phyloP scores from a whole-genome alignment of 2,113 vertebrate species.

The Daboia siamensis region DNA sequence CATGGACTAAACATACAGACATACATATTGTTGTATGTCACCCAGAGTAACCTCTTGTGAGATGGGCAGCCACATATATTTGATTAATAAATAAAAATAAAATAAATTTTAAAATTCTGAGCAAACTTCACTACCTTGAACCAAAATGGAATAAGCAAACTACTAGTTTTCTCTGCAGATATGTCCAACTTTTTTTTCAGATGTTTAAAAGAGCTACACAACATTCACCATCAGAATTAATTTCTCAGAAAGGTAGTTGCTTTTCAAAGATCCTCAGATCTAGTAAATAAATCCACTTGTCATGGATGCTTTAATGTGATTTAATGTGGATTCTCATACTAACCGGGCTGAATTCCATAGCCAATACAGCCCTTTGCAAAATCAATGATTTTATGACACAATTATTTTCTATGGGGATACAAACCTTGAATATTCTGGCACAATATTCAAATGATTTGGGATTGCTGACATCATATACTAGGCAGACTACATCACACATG shows the following conservation, averaged over 20 bases:
- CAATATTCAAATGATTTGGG: constrained; percentile 95
- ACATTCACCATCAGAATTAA: not conserved
- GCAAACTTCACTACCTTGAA: not conserved
- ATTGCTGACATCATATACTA: constrained; percentile 92
- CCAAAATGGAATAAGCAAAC: constrained; percentile 5
- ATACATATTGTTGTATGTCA: not conserved
- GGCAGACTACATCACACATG: constrained; percentile 89
- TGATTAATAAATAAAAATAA: not conserved
- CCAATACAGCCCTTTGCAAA: not conserved
- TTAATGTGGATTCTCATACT: not conserved
- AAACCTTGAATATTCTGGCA: constrained; percentile 94
- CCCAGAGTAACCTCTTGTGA: not conserved
- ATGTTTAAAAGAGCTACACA: not conserved
- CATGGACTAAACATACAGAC: not conserved
- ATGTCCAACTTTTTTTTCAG: not conserved
- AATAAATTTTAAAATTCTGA: not conserved
- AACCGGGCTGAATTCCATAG: not conserved
- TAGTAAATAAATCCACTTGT: not conserved
- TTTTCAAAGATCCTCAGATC: not conserved
- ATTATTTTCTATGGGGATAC: constrained; percentile 38
- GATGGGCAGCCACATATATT: not conserved
- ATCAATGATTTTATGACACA: not conserved
- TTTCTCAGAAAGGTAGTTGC: not conserved
- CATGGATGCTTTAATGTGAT: not conserved
- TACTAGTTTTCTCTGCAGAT: not conserved